Evolutionary conservation across 2,113 vertebrate species (phyloP).

Genomic region (Nipponia nippon): DNA sequence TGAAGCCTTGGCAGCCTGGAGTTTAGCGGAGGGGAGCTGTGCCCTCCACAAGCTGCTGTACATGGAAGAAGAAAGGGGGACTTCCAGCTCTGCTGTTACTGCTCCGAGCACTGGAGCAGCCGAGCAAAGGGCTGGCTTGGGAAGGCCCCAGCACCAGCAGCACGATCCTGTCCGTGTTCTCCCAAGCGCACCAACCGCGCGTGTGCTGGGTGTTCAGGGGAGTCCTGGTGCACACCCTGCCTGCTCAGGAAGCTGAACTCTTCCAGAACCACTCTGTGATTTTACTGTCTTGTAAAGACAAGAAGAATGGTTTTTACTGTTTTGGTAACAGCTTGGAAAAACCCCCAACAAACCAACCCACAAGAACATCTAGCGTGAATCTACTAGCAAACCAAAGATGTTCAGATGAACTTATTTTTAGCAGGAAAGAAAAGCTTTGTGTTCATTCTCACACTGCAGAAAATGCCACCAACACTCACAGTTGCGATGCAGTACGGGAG

Average conservation of each 20-base stretch:
- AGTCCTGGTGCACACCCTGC: background rate
- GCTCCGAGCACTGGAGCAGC: background rate
- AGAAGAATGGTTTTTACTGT: background rate
- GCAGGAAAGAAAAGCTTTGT: background rate
- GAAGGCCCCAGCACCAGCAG: background rate
- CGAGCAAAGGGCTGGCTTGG: background rate
- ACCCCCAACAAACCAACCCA: background rate
- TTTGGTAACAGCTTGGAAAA: background rate
- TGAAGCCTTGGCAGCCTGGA: background rate
- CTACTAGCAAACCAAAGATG: background rate
- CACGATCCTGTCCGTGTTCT: background rate
- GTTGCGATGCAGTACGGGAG: conserved; percentile 94
- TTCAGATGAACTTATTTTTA: background rate
- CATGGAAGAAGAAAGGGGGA: background rate
- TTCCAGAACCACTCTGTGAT: background rate
- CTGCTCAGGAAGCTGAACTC: background rate
- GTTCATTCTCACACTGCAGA: background rate
- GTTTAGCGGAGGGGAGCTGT: background rate
- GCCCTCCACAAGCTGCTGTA: background rate
- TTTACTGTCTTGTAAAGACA: background rate
- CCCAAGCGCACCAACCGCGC: rapidly evolving
- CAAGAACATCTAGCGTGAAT: background rate
- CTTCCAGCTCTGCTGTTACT: background rate
- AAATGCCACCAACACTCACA: conserved; percentile 63
- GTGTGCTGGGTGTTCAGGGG: no score